phyloP scores from a whole-genome alignment of 2,113 vertebrate genomes.

The Gobiocypris rarus region DNA sequence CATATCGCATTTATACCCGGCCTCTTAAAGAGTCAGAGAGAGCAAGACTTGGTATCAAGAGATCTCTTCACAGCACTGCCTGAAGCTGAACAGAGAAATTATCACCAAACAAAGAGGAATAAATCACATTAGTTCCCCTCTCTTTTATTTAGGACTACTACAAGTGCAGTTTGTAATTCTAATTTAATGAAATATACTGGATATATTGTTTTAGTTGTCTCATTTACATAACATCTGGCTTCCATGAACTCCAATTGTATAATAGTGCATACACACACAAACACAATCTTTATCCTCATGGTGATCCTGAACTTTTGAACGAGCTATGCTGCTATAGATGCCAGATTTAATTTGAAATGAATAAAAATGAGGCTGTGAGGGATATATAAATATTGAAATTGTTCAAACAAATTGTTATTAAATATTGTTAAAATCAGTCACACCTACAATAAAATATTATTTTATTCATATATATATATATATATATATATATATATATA shows the following conservation, averaged over 20 bases:
- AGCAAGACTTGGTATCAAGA: slow-evolving; percentile 35
- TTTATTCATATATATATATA: too few species aligned
- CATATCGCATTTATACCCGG: slow-evolving; percentile 20
- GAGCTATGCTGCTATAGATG: background rate
- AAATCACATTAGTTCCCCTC: slow-evolving; percentile 26
- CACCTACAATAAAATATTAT: too few species aligned
- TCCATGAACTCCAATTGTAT: slow-evolving; percentile 30
- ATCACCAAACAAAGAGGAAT: slow-evolving; percentile 40
- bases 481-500: too few species aligned
- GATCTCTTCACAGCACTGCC: slow-evolving; percentile 40
- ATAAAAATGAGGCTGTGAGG: background rate
- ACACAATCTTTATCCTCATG: background rate
- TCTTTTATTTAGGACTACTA: background rate
- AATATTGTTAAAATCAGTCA: background rate
- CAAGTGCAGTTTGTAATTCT: slow-evolving; percentile 51
- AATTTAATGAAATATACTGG: slow-evolving; percentile 59
- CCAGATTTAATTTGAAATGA: background rate
- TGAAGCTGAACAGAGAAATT: slow-evolving; percentile 20
- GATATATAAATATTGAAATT: background rate
- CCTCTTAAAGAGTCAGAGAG: slow-evolving; percentile 14
- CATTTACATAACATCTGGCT: slow-evolving; percentile 68
- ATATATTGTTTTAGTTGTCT: slow-evolving; percentile 57
- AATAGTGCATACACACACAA: background rate
- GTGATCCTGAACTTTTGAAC: background rate
- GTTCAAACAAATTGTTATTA: background rate